These are phyloP conservation scores for Eueremaeus valkanovi DNA, from an alignment of 2,888 invertebrate species.

Conservation along the genomic window DNA sequence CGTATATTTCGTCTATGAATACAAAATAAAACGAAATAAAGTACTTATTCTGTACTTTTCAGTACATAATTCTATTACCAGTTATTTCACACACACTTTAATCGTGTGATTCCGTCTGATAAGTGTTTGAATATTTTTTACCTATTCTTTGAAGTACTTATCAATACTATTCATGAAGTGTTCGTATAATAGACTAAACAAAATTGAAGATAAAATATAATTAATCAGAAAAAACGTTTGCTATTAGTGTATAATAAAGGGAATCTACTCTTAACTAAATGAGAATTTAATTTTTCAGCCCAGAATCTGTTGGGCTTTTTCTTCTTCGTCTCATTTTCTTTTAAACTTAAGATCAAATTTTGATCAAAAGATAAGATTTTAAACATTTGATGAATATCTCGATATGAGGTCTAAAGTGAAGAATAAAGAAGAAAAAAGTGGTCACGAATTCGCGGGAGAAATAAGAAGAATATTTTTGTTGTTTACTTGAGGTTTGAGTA, in stretches of 20 bases:
- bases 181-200: not conserved
- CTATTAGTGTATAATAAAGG: too few species aligned
- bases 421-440: not conserved
- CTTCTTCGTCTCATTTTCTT: not conserved
- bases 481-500: not conserved
- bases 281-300: too few species aligned
- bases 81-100: not conserved
- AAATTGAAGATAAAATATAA: not conserved
- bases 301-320: too few species aligned
- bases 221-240: not conserved
- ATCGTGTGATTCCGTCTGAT: not conserved
- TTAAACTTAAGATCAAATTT: not conserved
- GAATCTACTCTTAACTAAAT: too few species aligned
- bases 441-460: slow-evolving; percentile 16
- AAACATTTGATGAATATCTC: not conserved
- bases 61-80: not conserved
- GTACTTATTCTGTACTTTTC: not conserved
- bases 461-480: not conserved
- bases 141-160: not conserved
- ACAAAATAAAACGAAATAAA: not conserved
- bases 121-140: not conserved
- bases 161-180: not conserved
- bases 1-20: not conserved
- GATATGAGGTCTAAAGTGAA: not conserved
- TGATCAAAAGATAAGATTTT: slow-evolving; percentile 5